Conservation (phyloP, 2,797 vertebrate genomes). For the Lutjanus campechanus region DNA sequence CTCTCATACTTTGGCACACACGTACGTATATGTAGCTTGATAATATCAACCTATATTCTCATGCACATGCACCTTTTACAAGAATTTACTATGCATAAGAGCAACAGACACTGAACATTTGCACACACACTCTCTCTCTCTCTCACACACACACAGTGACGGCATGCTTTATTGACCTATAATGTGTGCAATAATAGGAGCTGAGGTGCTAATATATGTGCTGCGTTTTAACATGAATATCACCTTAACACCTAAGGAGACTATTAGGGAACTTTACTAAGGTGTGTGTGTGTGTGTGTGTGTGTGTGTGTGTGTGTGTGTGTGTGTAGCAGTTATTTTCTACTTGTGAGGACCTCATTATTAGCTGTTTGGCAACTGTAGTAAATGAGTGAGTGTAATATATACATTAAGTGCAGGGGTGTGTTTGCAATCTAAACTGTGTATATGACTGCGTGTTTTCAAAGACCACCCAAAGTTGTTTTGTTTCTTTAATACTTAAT, state of each 20-base stretch:
- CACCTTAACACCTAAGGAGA: constrained; percentile 56
- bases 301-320: background rate
- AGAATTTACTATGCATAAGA: background rate
- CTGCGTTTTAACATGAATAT: constrained; percentile 51
- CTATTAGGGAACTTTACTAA: constrained; percentile 28
- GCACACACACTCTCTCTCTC: background rate
- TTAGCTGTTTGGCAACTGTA: constrained; percentile 16
- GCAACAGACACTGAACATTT: constrained; percentile 6
- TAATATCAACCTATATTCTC: constrained; percentile 9
- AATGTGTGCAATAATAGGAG: constrained; percentile 50
- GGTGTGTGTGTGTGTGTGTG: background rate
- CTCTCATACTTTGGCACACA: background rate
- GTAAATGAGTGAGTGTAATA: background rate
- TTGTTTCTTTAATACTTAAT: constrained; percentile 23
- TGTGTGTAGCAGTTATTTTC: constrained; percentile 5
- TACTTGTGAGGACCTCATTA: constrained; percentile 30
- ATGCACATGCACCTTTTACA: background rate
- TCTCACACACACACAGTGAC: background rate
- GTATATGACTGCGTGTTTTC: constrained; percentile 13
- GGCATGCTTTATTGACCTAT: constrained; percentile 50
- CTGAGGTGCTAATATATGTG: constrained; percentile 59
- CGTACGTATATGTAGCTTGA: background rate
- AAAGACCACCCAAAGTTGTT: constrained; percentile 53
- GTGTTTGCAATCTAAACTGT: constrained; percentile 7
- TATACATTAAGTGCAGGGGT: background rate